Evolutionary conservation across 2,797 vertebrate species (phyloP), one percentile per base, ranked within the genome.

Genomic region (Falco cherrug): DNA sequence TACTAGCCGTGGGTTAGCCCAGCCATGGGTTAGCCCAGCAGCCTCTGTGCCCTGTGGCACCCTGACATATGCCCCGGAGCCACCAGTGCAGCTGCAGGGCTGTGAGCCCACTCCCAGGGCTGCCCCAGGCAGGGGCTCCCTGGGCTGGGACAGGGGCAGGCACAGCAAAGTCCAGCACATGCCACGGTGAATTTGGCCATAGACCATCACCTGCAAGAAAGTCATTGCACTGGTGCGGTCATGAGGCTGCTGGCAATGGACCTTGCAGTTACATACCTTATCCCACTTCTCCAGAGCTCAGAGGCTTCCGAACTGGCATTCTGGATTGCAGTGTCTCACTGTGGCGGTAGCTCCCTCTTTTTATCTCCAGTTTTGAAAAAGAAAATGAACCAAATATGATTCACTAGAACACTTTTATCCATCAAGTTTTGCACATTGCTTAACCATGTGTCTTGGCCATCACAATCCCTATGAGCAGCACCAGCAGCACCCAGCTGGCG

Each of bases 1-100:
- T 29, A 28, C 59, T 18, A 22, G 31, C 60, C 3, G 8, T 3
- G n/a, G 10, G 6, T 8, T 37, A 50, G 6, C 56, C 37, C 5
- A 19, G 20, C 29, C 0, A 1, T 3, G 13, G 5, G 7, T 6
- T 50, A 53, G 11, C 18, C 51, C 19, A 16, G 84, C 5, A 39
- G 39, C 39, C 39, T 39, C 69, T 11, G 59, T 4, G 11, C 18
- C 33, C 68, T 19, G 60, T 7, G 6, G 39, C 14, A 50, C 11
- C 11, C 53, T 2, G 1, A 14, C 3, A 3, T 1, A 0, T 5
- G 4, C 15, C 26, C 37, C 4, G 0, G 14, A 4, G 45, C 56
- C 14, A 7, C 8, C 0, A 1, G 43, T 26, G 10, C 6, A 2
- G 1, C 20, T 33, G 51, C 31, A 11, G 53, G 37, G 16, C 65